Base-by-base conservation (phyloP, 1,140 invertebrate genomes). In the Drosophila grimshawi region DNA sequence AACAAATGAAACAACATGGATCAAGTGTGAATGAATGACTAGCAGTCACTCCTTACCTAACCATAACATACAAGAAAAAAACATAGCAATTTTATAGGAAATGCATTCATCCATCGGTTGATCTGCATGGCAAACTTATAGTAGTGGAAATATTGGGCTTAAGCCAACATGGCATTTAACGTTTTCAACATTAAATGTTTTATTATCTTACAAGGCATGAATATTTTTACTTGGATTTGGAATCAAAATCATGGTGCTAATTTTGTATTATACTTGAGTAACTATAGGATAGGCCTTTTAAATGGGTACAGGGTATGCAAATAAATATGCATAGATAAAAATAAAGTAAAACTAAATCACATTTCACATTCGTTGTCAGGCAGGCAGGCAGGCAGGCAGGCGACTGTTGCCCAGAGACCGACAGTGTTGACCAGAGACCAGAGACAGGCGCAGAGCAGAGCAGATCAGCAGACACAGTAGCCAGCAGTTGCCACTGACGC, bases 341-440 rank as follows among this genome's bases (percentile, higher is more conserved):
- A 60, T 48, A 43, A 43, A 43, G 30, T 35, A 60, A 60, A 60
- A 33, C 46, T 46, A 60, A 60, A 60, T 60, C 51, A 81, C 63
- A 81, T 81, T 82, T 78, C 75, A 72, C 65, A 70, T 82, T 70
- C 48, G 63, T 63, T 51, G 76, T 41, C 57, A 73, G 63, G 3
- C 30, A 35, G 33, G 5, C 37, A 35, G 29, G 41, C 19, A 41
- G 10, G 39, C 39, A n/a, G 39, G 39, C 39, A 43, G 43, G 41
- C 43, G 27, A 43, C 60, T 62, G 62, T 3, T 5, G 10, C 8
- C 37, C n/a, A n/a, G 39, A 49, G 49, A 19, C 67, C 57, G 63
- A 72, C 49, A 59, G 43, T 45, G 30, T 45, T 52, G 65, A 59
- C 57, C 75, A 64, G 74, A 43, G 57, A 45, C 10, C 29, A 62